A percentile compares a stretch with the other conserved stretches of the same genome.
Conservation (phyloP, 2,888 invertebrate species). For the Nematopogon swammerdamellus region DNA sequence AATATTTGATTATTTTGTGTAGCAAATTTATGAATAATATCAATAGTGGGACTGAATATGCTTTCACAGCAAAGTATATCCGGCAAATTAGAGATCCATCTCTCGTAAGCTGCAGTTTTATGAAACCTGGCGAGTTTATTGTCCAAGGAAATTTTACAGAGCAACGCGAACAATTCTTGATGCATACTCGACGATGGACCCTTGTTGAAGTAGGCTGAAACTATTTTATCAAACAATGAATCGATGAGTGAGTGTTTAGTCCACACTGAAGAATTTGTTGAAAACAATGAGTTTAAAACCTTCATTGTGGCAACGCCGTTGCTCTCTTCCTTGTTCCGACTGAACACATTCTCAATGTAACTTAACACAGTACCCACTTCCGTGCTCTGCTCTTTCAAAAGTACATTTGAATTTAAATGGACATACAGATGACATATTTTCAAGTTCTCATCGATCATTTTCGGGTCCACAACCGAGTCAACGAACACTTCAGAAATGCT, state of each 20-base stretch:
- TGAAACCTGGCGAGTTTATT: conserved; percentile 36
- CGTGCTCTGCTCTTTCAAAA: conserved; percentile 28
- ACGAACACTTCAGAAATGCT: conserved; percentile 18
- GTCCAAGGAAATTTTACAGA: conserved; percentile 43
- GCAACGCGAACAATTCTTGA: conserved; percentile 35
- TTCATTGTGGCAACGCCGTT: conserved; percentile 26
- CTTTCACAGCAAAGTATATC: conserved; percentile 49
- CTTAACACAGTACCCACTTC: conserved; percentile 36
- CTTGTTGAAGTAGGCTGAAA: conserved; percentile 33
- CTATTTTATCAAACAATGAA: conserved; percentile 32
- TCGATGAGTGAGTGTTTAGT: conserved; percentile 31
- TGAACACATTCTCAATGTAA: conserved; percentile 49
- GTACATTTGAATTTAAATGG: conserved; percentile 36
- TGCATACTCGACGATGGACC: conserved; percentile 23
- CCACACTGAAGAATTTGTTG: conserved; percentile 32
- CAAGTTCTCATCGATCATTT: conserved; percentile 32
- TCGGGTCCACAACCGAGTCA: conserved; percentile 32
- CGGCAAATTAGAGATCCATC: conserved; percentile 55
- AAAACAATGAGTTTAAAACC: conserved; percentile 32
- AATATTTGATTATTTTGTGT: conserved; percentile 51
- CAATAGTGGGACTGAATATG: conserved; percentile 47
- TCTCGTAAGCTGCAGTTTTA: conserved; percentile 31
- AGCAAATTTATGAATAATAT: conserved; percentile 56
- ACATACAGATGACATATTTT: conserved; percentile 45
- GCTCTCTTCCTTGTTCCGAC: conserved; percentile 21